Conservation (phyloP, 2,113 vertebrate species). For the Sisor rabdophorus region DNA sequence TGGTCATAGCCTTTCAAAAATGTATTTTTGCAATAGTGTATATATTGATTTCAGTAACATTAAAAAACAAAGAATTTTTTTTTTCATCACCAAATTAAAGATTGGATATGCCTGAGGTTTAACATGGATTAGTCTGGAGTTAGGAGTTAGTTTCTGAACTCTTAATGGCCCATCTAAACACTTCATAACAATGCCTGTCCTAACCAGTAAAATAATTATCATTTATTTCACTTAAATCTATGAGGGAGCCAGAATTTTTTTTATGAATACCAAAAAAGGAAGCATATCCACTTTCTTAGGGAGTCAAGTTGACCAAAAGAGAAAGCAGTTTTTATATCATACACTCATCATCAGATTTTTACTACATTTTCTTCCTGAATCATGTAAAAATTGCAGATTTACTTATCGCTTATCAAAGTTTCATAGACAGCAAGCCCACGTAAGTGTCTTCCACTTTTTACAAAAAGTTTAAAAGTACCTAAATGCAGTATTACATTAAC, state of each 20-base stretch:
- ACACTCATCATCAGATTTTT: not conserved
- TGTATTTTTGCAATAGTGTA: not conserved
- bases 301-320: not conserved
- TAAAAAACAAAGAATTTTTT: not conserved
- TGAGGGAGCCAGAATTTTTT: not conserved
- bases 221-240: conserved; percentile 6
- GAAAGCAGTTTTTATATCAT: not conserved
- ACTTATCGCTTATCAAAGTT: no score
- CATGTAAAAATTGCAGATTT: not conserved
- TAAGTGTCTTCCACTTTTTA: no score
- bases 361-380: not conserved
- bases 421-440: no score
- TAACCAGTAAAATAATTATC: not conserved
- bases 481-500: no score
- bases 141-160: no score
- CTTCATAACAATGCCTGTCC: not conserved
- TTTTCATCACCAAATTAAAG: not conserved
- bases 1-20: not conserved
- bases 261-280: not conserved
- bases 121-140: not conserved
- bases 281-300: not conserved
- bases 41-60: not conserved
- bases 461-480: no score
- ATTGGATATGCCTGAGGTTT: not conserved
- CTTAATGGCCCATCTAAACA: not conserved